Base-by-base conservation (phyloP, 1,140 invertebrate species). In the Diorhabda sublineata region DNA sequence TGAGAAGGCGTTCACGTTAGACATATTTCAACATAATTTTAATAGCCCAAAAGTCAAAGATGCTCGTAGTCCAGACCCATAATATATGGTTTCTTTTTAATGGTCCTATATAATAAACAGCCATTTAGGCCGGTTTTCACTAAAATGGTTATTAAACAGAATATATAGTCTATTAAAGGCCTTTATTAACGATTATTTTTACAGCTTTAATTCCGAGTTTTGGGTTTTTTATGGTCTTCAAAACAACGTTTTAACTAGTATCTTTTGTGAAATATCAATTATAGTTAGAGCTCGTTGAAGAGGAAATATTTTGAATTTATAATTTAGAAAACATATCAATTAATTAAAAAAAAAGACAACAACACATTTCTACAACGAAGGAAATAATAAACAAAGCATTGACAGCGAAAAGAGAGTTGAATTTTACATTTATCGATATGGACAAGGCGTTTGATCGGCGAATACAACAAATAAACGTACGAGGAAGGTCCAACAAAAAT, bases 11-110 rank as follows among this genome's bases (percentile, higher is more conserved):
- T 67, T 60, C 26, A 45, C 65, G 65, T 67, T 67, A 60, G 65
- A 67, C 45, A 58, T 67, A 67, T 67, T 67, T 67, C 58, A 67
- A 67, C 65, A 67, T 67, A 67, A 67, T 67, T 67, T 67, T 67
- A 67, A 67, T 67, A 67, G 65, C 44, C 58, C 8, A 45, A 67
- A 67, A 67, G 65, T 45, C 44, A 26, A 45, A 58, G 26, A 26
- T 67, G 58, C 42, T 11, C 47, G 47, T 52, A 52, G 47, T 47
- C 47, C 41, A 56, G 42, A 9, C 26, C 57, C 64, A 65, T 65
- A 58, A 65, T 65, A 42, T 58, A 65, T 65, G 64, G 64, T 47
- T 56, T 41, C 26, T 42, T 65, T 65, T 56, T 65, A 65, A 65
- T 65, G 64, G 52, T 26, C 8, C 64, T 11, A 42, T 65, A 65